Evolutionary conservation across 1,140 invertebrate species (phyloP).

Genomic region (Laupala kohalensis): DNA sequence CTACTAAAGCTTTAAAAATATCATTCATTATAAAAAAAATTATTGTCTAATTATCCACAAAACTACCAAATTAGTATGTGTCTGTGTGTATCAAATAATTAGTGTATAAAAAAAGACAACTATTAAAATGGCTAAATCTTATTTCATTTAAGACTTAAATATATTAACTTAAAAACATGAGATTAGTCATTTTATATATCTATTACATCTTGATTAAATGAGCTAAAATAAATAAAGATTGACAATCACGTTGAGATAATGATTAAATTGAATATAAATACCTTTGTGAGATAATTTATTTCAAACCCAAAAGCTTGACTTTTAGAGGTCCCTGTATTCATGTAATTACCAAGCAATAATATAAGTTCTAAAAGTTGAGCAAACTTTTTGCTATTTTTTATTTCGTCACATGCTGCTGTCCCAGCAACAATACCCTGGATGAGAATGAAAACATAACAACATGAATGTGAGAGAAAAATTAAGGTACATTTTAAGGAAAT

Average conservation of each 20-base stretch:
- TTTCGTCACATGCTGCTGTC: conserved; percentile 90
- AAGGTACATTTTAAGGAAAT: neutral
- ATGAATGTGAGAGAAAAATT: neutral
- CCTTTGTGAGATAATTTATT: conserved; percentile 89
- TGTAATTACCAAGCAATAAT: conserved; percentile 83
- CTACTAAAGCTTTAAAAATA: too few relatives aligned
- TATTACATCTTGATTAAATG: neutral
- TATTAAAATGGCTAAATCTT: too few relatives aligned
- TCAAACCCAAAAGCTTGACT: conserved; percentile 92
- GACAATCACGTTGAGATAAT: neutral
- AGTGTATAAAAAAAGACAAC: too few relatives aligned
- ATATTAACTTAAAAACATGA: too few relatives aligned
- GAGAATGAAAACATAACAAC: neutral
- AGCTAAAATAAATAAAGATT: too few relatives aligned
- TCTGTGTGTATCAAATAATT: neutral
- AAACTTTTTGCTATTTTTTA: conserved; percentile 81
- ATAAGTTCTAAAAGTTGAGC: conserved; percentile 79
- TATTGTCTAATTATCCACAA: too few relatives aligned
- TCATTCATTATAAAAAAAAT: too few relatives aligned
- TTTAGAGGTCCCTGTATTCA: conserved; percentile 89
- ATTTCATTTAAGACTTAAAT: too few relatives aligned
- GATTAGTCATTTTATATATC: neutral
- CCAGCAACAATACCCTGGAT: conserved; percentile 79
- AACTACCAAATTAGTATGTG: neutral
- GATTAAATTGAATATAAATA: conserved; percentile 25